Evolutionary conservation across 2,888 invertebrate genomes (phyloP), one percentile per base, ranked within the genome.

Genomic region (Aphelenchoides bicaudatus): DNA sequence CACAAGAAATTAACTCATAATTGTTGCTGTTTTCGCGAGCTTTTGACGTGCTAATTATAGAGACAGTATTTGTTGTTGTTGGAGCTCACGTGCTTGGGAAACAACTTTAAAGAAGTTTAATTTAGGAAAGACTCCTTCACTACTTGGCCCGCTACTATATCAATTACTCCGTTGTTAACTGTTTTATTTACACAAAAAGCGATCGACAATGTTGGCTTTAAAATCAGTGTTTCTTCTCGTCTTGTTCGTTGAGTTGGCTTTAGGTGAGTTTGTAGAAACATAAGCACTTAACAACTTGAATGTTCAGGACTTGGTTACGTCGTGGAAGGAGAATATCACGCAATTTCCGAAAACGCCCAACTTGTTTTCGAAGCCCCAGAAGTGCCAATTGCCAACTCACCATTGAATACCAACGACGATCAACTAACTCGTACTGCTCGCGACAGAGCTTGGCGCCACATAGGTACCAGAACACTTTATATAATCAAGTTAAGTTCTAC

Each of bases 241-340:
- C 34, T n/a, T 34, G 10, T n/a, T 34, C 34, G 34, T 34, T n/a
- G 10, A 34, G 34, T 10, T 34, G 10, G 34, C 34, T n/a, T 10
- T 34, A 10, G 34, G 34, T 34, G n/a, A 34, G 34, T 34, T 10
- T n/a, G 34, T 10, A n/a, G n/a, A n/a, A n/a, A n/a, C n/a, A n/a
- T n/a, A n/a, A n/a, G 34, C 10, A 34, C 34, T 34, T 10, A 10
- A 10, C 34, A 34, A 34, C 10, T 34, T 34, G 34, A 6, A 21
- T 6, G 43, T 43, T 43, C 49, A 51, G 52, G 52, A 8, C 37
- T 51, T 6, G 52, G 52, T n/a, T 51, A 51, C 31, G n/a, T 51
- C 39, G 37, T 23, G 3, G 28, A 51, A n/a, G 38, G 39, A 37
- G 4, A 31, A 19, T 51, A 29, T 25, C 39, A 13, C 25, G 37